Base-by-base conservation (phyloP, 1,140 invertebrate species). In the Agrypnia vestita region DNA sequence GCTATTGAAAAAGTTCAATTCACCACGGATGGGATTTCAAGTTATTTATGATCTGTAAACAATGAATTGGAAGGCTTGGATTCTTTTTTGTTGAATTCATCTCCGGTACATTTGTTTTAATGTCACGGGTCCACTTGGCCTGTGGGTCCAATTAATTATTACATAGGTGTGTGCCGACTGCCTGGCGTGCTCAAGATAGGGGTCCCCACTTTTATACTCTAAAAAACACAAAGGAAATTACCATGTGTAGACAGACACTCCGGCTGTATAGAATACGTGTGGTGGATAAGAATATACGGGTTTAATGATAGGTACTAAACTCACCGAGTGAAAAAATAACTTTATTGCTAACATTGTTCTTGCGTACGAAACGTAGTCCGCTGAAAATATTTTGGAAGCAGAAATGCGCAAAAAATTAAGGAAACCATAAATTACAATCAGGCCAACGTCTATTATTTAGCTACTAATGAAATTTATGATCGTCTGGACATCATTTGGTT, bases 71-170 rank as follows among this genome's bases (percentile, higher is more conserved):
- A 53, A 77, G 15, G 67, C 53, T 55, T 25, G 21, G 35, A 21
- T 47, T 21, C 10, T 69, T 69, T 43, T 73, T 73, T 72, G 19
- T 59, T 62, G 77, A 17, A 49, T 78, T 47, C 35, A 46, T 44
- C 64, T 69, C 19, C 13, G 44, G 76, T 15, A 76, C 76, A 78
- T 78, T 73, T 49, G 55, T 74, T 61, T 74, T 35, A 15, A 56
- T 79, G 56, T 74, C 53, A 15, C 9, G 53, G 71, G 76, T 55
- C 49, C 13, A 25, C 15, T 43, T 19, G 10, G 25, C 69, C 56
- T 44, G 44, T 61, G 77, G 77, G 77, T 73, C 15, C 56, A 51
- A 74, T 79, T 79, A 73, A 74, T 79, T 73, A 79, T 73, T 46
- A 67, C n/a, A 10, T 51, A 55, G 53, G 61, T 49, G 59, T 47